These are phyloP conservation scores for Hydractinia echinata DNA, from an alignment of 30 jellyfish, hydroid and myxozoan genomes.

Conservation along the genomic window DNA sequence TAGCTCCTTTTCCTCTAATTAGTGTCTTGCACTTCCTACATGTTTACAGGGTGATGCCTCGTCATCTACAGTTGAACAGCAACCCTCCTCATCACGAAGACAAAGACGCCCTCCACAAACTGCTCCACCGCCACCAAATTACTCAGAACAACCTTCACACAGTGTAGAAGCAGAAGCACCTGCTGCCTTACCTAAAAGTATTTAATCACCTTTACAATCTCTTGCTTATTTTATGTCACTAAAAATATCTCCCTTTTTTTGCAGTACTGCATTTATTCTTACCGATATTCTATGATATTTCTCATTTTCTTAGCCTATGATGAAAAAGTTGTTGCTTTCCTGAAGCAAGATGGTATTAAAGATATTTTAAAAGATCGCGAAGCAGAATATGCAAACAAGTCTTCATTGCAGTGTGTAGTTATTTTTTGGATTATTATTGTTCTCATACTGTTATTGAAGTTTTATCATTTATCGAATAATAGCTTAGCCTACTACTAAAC, in stretches of 20 bases:
- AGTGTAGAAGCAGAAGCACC: too few relatives aligned
- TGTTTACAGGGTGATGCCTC: not conserved
- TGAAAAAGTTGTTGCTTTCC: constrained; percentile 90
- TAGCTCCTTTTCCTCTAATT: too few relatives aligned
- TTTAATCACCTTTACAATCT: too few relatives aligned
- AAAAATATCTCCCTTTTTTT: too few relatives aligned
- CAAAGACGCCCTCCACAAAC: not conserved
- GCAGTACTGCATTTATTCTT: too few relatives aligned
- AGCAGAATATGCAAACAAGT: constrained; percentile 51
- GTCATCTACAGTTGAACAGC: not conserved
- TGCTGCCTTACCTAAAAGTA: too few relatives aligned
- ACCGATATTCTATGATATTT: not conserved
- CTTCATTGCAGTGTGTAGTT: constrained; percentile 46
- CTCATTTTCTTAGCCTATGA: constrained; percentile 58
- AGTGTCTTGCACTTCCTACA: too few relatives aligned
- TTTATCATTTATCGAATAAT: not conserved
- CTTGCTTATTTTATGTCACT: too few relatives aligned
- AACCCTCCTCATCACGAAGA: constrained; percentile 3
- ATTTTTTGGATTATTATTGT: too few relatives aligned
- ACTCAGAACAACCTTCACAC: not conserved
- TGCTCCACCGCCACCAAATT: constrained; percentile 26
- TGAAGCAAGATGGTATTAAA: constrained; percentile 72
- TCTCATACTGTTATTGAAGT: not conserved
- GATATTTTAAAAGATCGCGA: constrained; percentile 56
- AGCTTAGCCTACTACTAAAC: not conserved